Evolutionary conservation across 2,113 vertebrate genomes (phyloP).

Genomic region (Pleuronectes platessa): DNA sequence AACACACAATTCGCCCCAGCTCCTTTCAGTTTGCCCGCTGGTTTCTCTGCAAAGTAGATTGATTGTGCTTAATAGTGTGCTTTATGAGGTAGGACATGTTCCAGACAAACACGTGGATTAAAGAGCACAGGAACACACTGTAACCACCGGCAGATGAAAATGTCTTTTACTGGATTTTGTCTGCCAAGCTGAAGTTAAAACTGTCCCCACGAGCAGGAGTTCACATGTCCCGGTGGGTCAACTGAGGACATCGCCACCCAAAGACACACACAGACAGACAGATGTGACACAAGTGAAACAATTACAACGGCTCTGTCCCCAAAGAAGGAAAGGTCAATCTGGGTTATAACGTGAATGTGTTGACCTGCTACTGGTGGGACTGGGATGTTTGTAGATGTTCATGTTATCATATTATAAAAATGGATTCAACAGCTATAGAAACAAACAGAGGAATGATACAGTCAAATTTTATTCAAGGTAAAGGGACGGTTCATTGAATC

Average conservation of each 20-base stretch:
- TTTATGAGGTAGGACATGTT: slow-evolving; percentile 63
- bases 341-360: neutral
- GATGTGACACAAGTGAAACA: neutral
- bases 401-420: too few species aligned
- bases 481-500: too few species aligned
- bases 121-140: slow-evolving; percentile 58
- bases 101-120: slow-evolving; percentile 73
- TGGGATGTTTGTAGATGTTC: too few species aligned
- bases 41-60: slow-evolving; percentile 45
- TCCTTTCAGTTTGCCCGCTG: neutral
- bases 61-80: slow-evolving; percentile 60
- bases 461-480: too few species aligned
- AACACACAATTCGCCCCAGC: neutral
- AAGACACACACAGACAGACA: neutral
- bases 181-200: slow-evolving; percentile 37
- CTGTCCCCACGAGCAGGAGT: slow-evolving; percentile 27
- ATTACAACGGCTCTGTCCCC: neutral
- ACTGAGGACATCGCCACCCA: neutral
- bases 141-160: slow-evolving; percentile 57
- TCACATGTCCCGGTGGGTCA: slow-evolving; percentile 26
- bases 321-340: neutral
- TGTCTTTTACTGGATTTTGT: slow-evolving; percentile 45
- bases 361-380: too few species aligned
- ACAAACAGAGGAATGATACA: too few species aligned
- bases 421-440: too few species aligned